Base-by-base conservation (phyloP, 1,140 invertebrate genomes). In the Neodiprion fabricii region DNA sequence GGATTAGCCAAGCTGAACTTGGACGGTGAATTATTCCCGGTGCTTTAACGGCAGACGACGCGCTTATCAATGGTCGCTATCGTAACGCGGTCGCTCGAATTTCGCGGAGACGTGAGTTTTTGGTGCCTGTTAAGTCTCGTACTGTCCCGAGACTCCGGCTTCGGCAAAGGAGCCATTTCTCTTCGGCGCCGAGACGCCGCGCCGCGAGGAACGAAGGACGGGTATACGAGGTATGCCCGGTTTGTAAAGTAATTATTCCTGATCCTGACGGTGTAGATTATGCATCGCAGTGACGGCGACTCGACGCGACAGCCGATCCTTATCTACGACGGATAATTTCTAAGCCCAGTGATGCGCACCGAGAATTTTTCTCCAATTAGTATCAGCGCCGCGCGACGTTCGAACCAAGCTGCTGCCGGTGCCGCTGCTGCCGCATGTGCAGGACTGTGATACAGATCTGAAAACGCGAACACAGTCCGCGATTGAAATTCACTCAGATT, bases 331-430 rank as follows among this genome's bases (percentile, higher is more conserved):
- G 72, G 77, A 80, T 82, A 17, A 78, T 73, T 76, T 81, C 80
- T 79, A 71, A 74, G 72, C 78, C 70, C 73, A 74, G 49, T 76
- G 78, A 81, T 80, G 78, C 74, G 78, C 74, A 72, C 76, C 7
- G 65, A 12, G 50, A 72, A 81, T 82, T 81, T 81, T 81, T 82
- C 53, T 82, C 80, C 80, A 82, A 82, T 82, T 82, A 82, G 79
- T 79, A 82, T 82, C 75, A 76, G 80, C 72, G 78, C 80, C 77
- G 81, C 72, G 80, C 77, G 81, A 81, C 77, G 74, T 76, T 78
- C 28, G 5, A 40, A 40, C 28, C 28, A 40, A 40, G 28, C 28
- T 40, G 28, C 28, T 40, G 28, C 5, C 17, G 17, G 17, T 40
- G 28, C 28, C 5, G 28, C 28, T 40, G 28, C 28, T 40, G 28